Conservation (phyloP, 2,113 vertebrate species). For the Aramus guarauna region DNA sequence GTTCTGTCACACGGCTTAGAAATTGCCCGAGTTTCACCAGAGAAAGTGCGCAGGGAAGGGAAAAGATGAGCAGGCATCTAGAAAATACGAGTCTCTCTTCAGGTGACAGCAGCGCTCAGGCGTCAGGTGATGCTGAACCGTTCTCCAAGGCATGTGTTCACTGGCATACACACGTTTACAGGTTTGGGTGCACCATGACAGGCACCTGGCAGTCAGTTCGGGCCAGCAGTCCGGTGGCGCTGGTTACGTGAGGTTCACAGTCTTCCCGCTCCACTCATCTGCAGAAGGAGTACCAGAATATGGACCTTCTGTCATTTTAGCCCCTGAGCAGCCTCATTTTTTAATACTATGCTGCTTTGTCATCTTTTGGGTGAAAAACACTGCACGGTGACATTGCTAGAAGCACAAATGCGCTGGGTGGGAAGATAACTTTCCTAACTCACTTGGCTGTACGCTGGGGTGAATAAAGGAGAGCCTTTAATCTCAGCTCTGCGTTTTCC, state of each 20-base stretch:
- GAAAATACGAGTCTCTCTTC: not conserved
- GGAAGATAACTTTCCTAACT: not conserved
- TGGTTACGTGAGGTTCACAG: not conserved
- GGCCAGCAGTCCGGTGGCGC: not conserved
- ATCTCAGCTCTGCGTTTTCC: not conserved
- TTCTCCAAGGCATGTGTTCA: not conserved
- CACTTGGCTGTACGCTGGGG: accelerated
- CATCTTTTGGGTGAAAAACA: not conserved
- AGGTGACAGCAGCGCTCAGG: accelerated
- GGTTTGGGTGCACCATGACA: accelerated
- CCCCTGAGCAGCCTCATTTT: not conserved
- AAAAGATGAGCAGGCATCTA: accelerated
- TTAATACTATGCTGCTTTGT: not conserved
- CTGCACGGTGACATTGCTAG: not conserved
- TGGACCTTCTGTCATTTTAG: not conserved
- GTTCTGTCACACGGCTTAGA: not conserved
- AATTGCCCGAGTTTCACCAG: not conserved
- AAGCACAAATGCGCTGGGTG: accelerated
- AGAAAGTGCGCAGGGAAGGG: too few species aligned
- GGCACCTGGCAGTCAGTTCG: accelerated
- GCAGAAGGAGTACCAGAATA: not conserved
- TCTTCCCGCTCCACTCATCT: not conserved
- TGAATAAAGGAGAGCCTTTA: not conserved
- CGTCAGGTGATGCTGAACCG: not conserved
- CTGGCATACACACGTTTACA: accelerated